phyloP scores from a whole-genome alignment of 2,888 invertebrate species.

The Dasypogon diadema region DNA sequence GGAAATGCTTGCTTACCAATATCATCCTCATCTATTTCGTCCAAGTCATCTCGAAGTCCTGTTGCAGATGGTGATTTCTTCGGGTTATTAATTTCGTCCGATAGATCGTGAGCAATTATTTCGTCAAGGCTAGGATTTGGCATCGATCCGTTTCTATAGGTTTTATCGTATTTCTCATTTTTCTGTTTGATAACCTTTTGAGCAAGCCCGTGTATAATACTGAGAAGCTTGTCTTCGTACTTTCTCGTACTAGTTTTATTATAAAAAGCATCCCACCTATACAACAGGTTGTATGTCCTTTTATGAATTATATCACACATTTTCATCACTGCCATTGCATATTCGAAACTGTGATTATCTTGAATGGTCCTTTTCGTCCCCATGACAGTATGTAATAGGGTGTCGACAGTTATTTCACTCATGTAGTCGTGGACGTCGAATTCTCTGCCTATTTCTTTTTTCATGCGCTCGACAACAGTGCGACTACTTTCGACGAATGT shows the following conservation, averaged over 20 bases:
- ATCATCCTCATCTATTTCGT: slow-evolving; percentile 84
- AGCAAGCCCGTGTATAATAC: slow-evolving; percentile 81
- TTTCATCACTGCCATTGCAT: slow-evolving; percentile 88
- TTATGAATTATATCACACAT: slow-evolving; percentile 87
- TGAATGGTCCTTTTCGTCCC: slow-evolving; percentile 81
- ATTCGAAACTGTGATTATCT: slow-evolving; percentile 77
- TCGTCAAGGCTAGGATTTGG: slow-evolving; percentile 68
- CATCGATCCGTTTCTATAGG: slow-evolving; percentile 69
- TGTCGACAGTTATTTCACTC: slow-evolving; percentile 84
- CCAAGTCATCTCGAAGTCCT: slow-evolving; percentile 82
- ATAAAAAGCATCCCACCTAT: slow-evolving; percentile 79
- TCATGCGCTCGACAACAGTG: slow-evolving; percentile 76
- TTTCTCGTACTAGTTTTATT: slow-evolving; percentile 77
- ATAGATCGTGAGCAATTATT: slow-evolving; percentile 61
- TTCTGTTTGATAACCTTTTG: slow-evolving; percentile 76
- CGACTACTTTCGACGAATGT: slow-evolving; percentile 82
- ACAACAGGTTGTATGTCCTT: slow-evolving; percentile 80
- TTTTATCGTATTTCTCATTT: slow-evolving; percentile 72
- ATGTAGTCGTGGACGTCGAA: slow-evolving; percentile 84
- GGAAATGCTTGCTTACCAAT: slow-evolving; percentile 71
- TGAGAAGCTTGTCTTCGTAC: slow-evolving; percentile 76
- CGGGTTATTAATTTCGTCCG: neutral
- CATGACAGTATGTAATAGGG: slow-evolving; percentile 86
- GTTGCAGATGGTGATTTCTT: slow-evolving; percentile 69
- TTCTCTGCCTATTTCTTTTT: slow-evolving; percentile 75